A percentile compares a stretch with the other conserved stretches of the same genome.
These are phyloP conservation scores for Zootoca vivipara DNA, from an alignment of 2,113 vertebrate species.

Conservation along the genomic window DNA sequence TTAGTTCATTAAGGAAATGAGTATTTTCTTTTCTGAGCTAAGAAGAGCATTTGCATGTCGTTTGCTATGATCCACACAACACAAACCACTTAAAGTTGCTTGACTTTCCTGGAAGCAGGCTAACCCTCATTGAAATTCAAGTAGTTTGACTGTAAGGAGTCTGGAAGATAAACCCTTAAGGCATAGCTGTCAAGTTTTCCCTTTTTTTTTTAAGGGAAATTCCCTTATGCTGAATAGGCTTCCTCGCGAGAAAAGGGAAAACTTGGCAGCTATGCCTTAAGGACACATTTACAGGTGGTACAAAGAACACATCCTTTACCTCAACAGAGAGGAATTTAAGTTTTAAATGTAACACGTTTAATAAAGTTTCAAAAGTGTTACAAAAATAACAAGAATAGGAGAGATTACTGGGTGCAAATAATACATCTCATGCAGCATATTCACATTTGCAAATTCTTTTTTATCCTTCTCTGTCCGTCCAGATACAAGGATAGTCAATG, in stretches of 20 bases:
- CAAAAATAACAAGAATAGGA: not conserved
- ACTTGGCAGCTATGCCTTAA: no score
- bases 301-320: not conserved
- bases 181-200: no score
- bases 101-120: not conserved
- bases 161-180: not conserved
- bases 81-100: not conserved
- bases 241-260: no score
- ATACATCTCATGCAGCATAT: not conserved
- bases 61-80: not conserved
- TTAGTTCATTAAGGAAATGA: conserved; percentile 1
- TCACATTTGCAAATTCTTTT: not conserved
- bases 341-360: not conserved
- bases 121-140: not conserved
- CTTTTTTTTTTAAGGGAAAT: no score
- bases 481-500: not conserved
- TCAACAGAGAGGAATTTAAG: not conserved
- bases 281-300: not conserved
- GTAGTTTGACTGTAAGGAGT: not conserved
- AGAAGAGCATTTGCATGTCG: not conserved
- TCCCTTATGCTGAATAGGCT: no score
- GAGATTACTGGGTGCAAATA: not conserved
- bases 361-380: not conserved
- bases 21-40: conserved; percentile 31
- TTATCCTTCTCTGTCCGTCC: not conserved